Evolutionary conservation across 92 coral and sea anemone genomes (phyloP), one percentile per base, ranked within the genome.

Genomic region (Palythoa grandiflora): DNA sequence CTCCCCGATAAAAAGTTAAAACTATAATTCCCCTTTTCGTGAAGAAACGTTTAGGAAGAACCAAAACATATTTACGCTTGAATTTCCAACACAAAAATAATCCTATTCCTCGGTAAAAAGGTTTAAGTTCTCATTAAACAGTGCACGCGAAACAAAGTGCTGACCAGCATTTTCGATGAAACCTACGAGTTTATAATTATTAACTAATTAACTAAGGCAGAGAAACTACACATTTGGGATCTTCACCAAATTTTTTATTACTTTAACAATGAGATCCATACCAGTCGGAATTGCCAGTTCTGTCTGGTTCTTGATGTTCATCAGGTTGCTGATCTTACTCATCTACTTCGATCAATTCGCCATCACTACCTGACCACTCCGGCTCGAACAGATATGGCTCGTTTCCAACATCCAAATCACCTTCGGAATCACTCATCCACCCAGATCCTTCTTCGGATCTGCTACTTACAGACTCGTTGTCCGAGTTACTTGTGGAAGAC

Each of bases 331-430:
- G 48, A 3, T 65, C 71, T 28, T 71, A 1, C 75, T 71, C 0
- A 3, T 65, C 71, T 65, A 65, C 71, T 65, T 65, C 71, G 71
- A 65, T 65, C 36, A 16, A 3, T 65, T 65, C 35, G 21, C 71
- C 71, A 65, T 65, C 71, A 65, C 71, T 16, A 65, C 35, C 71
- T 65, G 71, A 65, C 71, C 71, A 65, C 36, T 71, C 75, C 47
- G 75, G 75, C 48, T 71, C 75, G 75, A 71, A 71, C 75, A 71
- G 75, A 71, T 71, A 71, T 71, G 75, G 75, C 75, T 71, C 47
- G 75, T 35, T 71, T 71, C 75, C 75, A 71, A 37, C 75, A 71
- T 35, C 75, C 47, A 71, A 71, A 71, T 71, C 47, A 71, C 47
- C 75, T 36, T 35, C 75, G 47, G 75, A 71, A 71, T 37, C 75